A percentile compares a stretch with the other conserved stretches of the same genome.
Evolutionary conservation across 2,797 vertebrate species (phyloP).

Genomic region (Tenualosa ilisha): DNA sequence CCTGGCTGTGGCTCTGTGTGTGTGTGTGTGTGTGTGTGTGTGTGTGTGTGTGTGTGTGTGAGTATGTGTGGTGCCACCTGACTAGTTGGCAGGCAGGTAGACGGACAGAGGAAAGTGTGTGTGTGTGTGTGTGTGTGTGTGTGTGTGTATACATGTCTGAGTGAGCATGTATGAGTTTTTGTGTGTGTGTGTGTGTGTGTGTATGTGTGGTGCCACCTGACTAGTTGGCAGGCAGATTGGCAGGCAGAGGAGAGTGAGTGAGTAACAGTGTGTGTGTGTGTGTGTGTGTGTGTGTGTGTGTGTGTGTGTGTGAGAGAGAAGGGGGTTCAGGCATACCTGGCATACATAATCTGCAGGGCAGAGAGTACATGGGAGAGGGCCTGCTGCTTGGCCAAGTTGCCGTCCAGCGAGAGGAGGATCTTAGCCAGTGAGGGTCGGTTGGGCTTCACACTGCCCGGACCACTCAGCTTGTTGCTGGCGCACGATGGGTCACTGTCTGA

Average conservation of each 20-base stretch:
- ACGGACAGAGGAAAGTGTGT: not conserved
- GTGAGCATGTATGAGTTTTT: too few relatives aligned
- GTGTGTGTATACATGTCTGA: not conserved
- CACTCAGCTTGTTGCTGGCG: slow-evolving; percentile 90
- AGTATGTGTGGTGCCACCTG: not conserved
- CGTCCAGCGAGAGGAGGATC: slow-evolving; percentile 93
- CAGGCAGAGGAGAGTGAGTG: not conserved
- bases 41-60: too few relatives aligned
- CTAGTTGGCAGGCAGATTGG: not conserved
- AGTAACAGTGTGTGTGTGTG: not conserved
- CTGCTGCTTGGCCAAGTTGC: slow-evolving; percentile 93
- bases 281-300: too few relatives aligned
- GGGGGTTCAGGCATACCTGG: slow-evolving; percentile 78
- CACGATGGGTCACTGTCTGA: slow-evolving; percentile 89
- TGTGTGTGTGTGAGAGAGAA: too few relatives aligned
- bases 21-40: too few relatives aligned
- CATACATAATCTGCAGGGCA: slow-evolving; percentile 95
- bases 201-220: not conserved
- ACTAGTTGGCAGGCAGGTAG: not conserved
- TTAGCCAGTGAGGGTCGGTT: slow-evolving; percentile 95
- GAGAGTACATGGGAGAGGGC: slow-evolving; percentile 91
- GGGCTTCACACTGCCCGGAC: slow-evolving; percentile 81
- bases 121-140: not conserved
- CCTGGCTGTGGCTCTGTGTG: too few relatives aligned
- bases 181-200: too few relatives aligned